These are phyloP conservation scores for Mormyrops attenuatus DNA, from an alignment of 2,797 vertebrate species.

Conservation along the genomic window DNA sequence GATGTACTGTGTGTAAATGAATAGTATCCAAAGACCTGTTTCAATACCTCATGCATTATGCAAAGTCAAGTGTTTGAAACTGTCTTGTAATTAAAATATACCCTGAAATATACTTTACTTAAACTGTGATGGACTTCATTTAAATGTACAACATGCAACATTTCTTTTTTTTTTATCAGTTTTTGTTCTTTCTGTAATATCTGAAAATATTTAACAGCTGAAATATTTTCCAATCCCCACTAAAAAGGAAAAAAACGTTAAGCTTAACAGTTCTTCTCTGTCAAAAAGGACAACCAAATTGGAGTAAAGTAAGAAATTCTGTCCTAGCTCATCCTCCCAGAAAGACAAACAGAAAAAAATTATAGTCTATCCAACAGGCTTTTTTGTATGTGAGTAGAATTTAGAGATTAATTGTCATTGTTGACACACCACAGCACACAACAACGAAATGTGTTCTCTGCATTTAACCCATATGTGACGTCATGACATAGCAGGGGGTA, in stretches of 20 bases:
- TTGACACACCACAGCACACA: no score
- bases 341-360: neutral
- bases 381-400: neutral
- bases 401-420: no score
- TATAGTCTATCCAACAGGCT: neutral
- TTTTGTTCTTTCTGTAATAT: neutral
- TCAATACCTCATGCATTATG: neutral
- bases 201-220: neutral
- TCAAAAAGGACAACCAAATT: neutral
- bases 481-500: no score
- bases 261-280: neutral
- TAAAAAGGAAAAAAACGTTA: neutral
- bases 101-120: neutral
- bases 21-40: neutral
- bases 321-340: neutral
- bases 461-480: no score
- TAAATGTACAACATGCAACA: neutral
- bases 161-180: neutral
- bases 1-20: constrained; percentile 17
- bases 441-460: no score
- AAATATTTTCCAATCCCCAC: neutral
- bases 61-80: constrained; percentile 1
- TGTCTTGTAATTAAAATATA: neutral
- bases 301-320: neutral
- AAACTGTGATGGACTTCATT: neutral